Conservation (phyloP, 2,888 invertebrate species). For the Silvanus unidentatus region DNA sequence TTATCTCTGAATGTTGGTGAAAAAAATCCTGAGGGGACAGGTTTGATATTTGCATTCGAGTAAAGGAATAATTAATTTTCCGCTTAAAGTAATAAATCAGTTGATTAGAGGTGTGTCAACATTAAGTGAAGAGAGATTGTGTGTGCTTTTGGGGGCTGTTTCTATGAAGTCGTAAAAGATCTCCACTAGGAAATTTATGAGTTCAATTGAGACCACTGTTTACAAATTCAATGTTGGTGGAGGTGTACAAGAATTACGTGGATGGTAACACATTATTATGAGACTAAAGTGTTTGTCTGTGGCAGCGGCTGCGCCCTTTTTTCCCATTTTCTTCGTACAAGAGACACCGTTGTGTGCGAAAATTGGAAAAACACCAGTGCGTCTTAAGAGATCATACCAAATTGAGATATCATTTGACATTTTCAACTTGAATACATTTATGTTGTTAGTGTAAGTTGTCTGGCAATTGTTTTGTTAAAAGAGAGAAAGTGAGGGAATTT, state of each 20-base stretch:
- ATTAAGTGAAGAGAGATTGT: constrained; percentile 13
- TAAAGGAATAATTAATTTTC: neutral
- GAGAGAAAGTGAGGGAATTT: too few relatives aligned
- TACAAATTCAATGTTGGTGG: constrained; percentile 32
- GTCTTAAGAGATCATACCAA: constrained; percentile 11
- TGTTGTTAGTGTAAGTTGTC: constrained; percentile 10
- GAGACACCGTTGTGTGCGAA: neutral
- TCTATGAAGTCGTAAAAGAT: constrained; percentile 31
- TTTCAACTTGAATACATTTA: constrained; percentile 8
- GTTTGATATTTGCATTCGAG: too few relatives aligned
- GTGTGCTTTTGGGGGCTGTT: constrained; percentile 12
- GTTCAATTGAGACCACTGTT: constrained; percentile 37
- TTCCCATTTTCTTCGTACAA: neutral
- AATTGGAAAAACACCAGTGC: constrained; percentile 5
- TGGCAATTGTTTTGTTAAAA: too few relatives aligned
- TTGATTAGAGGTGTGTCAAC: constrained; percentile 25
- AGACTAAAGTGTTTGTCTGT: constrained; percentile 16
- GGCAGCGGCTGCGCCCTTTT: constrained; percentile 29
- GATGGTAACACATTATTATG: constrained; percentile 22
- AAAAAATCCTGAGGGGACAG: too few relatives aligned
- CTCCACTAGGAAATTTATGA: constrained; percentile 36
- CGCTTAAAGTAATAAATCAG: constrained; percentile 18
- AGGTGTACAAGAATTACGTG: constrained; percentile 27
- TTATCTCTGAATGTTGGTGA: neutral
- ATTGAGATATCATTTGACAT: constrained; percentile 14